Evolutionary conservation across 2,888 invertebrate species (phyloP), one percentile per base, ranked within the genome.

Genomic region (Diaphora mendica): DNA sequence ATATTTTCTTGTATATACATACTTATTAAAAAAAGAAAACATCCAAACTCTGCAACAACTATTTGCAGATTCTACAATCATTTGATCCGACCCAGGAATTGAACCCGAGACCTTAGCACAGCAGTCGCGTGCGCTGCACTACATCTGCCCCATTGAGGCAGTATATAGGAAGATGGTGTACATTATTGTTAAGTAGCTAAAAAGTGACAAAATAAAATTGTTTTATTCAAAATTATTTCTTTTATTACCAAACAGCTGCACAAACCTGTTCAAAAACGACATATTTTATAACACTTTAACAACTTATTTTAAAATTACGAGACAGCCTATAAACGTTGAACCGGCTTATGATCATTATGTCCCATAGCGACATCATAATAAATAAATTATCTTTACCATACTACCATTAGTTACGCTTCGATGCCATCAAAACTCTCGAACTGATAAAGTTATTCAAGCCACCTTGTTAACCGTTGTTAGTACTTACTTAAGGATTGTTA

Each of bases 381-480:
- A 82, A 77, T 65, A 68, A 72, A 75, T 59, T 68, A 20, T 66
- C 55, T 68, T 75, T 30, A 75, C 66, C 73, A 70, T 72, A 76
- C 75, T 26, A 71, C 76, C 83, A 88, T 88, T 90, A 90, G 89
- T 87, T 85, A 86, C 86, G 85, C 86, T 81, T 82, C 75, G 74
- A 77, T 76, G 77, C 73, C 79, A 82, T 80, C 69, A 76, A n/a
- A 82, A 81, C 78, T 74, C 77, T 73, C 79, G 78, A 83, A 83
- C 82, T 85, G 86, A 87, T 86, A 85, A 82, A 76, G 77, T 82
- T 82, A 83, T 85, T 42, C 62, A 39, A 70, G 82, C 84, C 80
- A 84, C 82, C 86, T 89, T 86, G 88, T 88, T 88, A 87, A 86
- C 79, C 85, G 84, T 55, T 55, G 51, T 55, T n/a, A 55, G n/a